Conservation (phyloP, 1,140 invertebrate genomes). For the Ladona fulva region DNA sequence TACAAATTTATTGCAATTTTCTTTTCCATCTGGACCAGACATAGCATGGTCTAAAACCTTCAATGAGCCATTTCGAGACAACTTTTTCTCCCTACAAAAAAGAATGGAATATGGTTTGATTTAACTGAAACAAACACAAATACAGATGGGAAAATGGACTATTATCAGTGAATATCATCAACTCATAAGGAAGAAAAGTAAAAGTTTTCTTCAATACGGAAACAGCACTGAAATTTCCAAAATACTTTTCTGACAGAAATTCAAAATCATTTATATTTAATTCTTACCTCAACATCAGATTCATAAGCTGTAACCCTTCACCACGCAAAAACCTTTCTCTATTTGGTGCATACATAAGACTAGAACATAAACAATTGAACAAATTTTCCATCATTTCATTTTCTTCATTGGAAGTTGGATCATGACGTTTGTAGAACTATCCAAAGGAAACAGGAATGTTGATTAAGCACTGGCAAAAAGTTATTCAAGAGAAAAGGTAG, state of each 20-base stretch:
- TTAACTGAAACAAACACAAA: too few species aligned
- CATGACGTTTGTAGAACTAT: conserved; percentile 88
- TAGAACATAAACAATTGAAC: conserved; percentile 91
- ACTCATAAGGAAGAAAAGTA: conserved; percentile 14
- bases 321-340: conserved; percentile 86
- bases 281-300: conserved; percentile 79
- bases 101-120: neutral
- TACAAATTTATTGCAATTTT: conserved; percentile 97
- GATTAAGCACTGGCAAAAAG: too few species aligned
- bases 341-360: conserved; percentile 79
- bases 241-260: neutral
- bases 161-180: neutral
- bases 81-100: conserved; percentile 79
- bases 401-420: conserved; percentile 84
- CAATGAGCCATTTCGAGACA: conserved; percentile 89
- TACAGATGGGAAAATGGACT: too few species aligned
- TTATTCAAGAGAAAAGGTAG: too few species aligned
- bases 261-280: neutral
- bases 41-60: conserved; percentile 96
- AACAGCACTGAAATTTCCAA: conserved; percentile 10
- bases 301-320: conserved; percentile 94
- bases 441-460: too few species aligned
- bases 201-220: neutral
- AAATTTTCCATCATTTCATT: conserved; percentile 98
- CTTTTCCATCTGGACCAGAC: conserved; percentile 81